Conservation (phyloP, 2,888 invertebrate species). For the Copidosoma aretas region DNA sequence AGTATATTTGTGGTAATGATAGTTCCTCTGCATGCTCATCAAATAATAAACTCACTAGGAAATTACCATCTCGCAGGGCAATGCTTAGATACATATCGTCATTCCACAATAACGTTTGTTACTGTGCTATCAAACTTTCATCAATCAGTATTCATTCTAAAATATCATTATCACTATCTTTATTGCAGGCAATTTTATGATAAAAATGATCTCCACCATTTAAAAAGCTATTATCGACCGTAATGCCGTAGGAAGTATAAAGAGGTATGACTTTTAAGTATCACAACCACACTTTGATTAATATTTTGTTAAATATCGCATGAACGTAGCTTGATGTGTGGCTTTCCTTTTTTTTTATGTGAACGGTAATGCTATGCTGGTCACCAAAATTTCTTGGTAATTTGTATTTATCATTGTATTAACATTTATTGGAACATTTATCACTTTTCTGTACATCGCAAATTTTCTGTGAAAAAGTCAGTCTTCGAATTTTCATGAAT, state of each 20-base stretch:
- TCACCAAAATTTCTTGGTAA: conserved; percentile 47
- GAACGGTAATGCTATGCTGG: conserved; percentile 47
- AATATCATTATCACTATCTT: conserved; percentile 10
- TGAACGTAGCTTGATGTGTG: conserved; percentile 47
- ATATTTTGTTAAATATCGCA: conserved; percentile 43
- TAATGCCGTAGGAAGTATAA: conserved; percentile 15
- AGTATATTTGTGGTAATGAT: conserved; percentile 47
- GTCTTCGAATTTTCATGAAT: conserved; percentile 27
- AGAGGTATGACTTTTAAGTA: conserved; percentile 42
- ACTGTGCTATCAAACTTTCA: conserved; percentile 39
- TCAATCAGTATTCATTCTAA: conserved; percentile 39
- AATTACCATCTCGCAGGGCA: conserved; percentile 38
- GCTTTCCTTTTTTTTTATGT: conserved; percentile 40
- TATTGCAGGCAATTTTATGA: no score
- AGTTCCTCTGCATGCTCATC: conserved; percentile 59
- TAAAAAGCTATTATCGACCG: conserved; percentile 11
- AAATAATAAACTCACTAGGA: conserved; percentile 40
- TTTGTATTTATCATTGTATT: conserved; percentile 28
- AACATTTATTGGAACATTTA: conserved; percentile 32
- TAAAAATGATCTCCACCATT: no score
- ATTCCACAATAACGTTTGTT: conserved; percentile 43
- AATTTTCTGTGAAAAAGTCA: conserved; percentile 21
- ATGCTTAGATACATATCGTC: conserved; percentile 41
- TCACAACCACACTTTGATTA: conserved; percentile 44
- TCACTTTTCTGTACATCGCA: conserved; percentile 27